phyloP scores from a whole-genome alignment of 2,888 invertebrate species.

The Agrochola lychnidis region DNA sequence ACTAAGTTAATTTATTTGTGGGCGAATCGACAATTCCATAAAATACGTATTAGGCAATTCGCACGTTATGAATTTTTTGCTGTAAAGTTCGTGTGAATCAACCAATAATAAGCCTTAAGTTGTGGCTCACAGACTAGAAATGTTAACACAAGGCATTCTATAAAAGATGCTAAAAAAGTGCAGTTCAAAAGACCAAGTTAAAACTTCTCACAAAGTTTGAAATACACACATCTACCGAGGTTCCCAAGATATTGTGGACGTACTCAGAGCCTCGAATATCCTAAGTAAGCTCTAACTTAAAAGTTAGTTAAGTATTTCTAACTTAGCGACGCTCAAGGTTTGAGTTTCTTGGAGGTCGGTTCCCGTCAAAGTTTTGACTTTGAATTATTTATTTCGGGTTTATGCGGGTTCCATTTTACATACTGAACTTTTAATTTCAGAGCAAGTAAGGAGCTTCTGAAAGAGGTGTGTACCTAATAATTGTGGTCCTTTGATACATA shows the following conservation, averaged over 20 bases:
- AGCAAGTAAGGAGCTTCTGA: not conserved
- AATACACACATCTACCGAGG: conserved; percentile 14
- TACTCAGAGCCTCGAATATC: conserved; percentile 40
- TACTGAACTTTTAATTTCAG: conserved; percentile 45
- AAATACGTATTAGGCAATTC: no score
- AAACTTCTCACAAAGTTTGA: conserved; percentile 17
- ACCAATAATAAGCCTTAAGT: not conserved
- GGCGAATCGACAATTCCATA: no score
- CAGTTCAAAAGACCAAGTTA: conserved; percentile 1
- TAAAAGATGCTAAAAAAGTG: not conserved
- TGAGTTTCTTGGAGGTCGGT: conserved; percentile 29
- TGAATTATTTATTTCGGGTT: conserved; percentile 59
- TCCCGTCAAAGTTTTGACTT: conserved; percentile 57
- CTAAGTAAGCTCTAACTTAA: conserved; percentile 54
- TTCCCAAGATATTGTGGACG: conserved; percentile 26
- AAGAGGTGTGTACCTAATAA: not conserved
- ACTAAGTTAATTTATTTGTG: no score
- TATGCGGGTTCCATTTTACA: conserved; percentile 54
- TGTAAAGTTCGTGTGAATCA: no score
- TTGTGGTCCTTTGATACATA: not conserved
- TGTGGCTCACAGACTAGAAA: not conserved
- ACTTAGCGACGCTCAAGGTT: conserved; percentile 49
- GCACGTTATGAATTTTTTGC: no score
- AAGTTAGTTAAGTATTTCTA: conserved; percentile 60
- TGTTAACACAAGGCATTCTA: not conserved